Evolutionary conservation across 2,888 invertebrate species (phyloP).

Genomic region (Protophormia terraenovae): DNA sequence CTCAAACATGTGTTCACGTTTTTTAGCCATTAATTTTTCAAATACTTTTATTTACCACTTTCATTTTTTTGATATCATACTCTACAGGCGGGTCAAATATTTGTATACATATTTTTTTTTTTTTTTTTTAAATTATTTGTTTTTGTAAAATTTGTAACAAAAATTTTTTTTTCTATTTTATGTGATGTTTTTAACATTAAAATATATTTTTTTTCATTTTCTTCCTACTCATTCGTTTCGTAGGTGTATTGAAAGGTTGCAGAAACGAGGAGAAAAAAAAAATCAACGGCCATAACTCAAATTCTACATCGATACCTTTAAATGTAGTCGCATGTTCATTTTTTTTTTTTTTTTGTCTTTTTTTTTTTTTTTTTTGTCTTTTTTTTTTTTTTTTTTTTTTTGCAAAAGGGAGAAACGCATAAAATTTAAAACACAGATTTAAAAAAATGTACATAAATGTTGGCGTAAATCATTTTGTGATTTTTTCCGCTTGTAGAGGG

Average conservation of each 20-base stretch:
- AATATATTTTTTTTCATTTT: background rate
- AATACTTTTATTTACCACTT: background rate
- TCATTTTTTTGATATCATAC: background rate
- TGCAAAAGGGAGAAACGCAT: background rate
- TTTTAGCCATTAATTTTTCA: background rate
- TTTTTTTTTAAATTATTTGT: background rate
- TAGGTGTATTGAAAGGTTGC: background rate
- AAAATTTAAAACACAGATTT: constrained; percentile 16
- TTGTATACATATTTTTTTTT: no score
- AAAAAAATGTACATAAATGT: constrained; percentile 48
- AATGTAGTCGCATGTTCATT: background rate
- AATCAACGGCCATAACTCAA: constrained; percentile 13
- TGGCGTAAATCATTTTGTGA: constrained; percentile 59
- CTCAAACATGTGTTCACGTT: background rate
- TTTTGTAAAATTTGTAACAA: background rate
- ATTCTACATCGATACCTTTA: constrained; percentile 22
- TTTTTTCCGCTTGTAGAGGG: constrained; percentile 15
- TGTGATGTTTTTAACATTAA: background rate
- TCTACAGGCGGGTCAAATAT: background rate
- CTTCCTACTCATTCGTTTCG: background rate
- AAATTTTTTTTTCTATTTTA: background rate
- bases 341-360: background rate
- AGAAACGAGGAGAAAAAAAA: no score
- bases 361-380: background rate
- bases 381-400: background rate